These are phyloP conservation scores for Drymodes brunneopygia DNA, from an alignment of 2,113 vertebrate species.

Conservation along the genomic window DNA sequence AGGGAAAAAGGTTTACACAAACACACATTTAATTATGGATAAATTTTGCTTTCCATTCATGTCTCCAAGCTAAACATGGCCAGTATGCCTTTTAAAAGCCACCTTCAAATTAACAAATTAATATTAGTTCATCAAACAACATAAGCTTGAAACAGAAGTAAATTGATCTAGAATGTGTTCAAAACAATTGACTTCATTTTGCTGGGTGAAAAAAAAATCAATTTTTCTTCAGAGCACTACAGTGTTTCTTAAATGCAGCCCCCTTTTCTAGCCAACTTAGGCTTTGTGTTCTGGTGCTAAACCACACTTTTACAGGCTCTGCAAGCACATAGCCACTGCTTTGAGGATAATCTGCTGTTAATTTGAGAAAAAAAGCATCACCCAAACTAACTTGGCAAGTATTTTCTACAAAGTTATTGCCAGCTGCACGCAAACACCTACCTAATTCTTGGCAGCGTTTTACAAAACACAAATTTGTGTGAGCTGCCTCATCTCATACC, in stretches of 20 bases:
- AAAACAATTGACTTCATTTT: not conserved
- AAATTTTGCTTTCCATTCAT: not conserved
- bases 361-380: not conserved
- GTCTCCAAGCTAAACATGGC: not conserved
- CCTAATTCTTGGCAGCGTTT: not conserved
- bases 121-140: not conserved
- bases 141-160: not conserved
- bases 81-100: not conserved
- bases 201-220: not conserved
- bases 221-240: not conserved
- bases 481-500: not conserved
- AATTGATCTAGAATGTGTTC: not conserved
- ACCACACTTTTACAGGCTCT: not conserved
- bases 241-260: not conserved
- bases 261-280: not conserved
- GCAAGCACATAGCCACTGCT: not conserved
- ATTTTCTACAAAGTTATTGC: not conserved
- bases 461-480: not conserved
- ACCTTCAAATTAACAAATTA: not conserved
- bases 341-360: not conserved
- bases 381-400: not conserved
- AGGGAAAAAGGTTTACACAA: fast-evolving
- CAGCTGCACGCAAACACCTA: not conserved
- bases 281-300: not conserved
- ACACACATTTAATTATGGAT: not conserved